These are phyloP conservation scores for Rhinophrynus dorsalis DNA, from an alignment of 2,797 vertebrate genomes.

Conservation along the genomic window DNA sequence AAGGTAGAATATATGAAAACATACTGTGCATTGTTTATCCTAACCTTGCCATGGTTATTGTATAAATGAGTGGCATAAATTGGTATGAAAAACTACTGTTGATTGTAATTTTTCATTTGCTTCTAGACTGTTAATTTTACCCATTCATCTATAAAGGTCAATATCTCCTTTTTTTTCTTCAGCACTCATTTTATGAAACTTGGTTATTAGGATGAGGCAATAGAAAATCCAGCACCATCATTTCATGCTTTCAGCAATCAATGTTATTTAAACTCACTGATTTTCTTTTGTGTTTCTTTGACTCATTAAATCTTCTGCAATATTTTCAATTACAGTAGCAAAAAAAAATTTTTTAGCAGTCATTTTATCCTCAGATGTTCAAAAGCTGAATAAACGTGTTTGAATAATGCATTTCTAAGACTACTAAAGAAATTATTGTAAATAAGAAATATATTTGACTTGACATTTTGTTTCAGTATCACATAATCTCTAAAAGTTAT, in stretches of 20 bases:
- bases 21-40: slow-evolving; percentile 75
- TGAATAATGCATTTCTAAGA: slow-evolving; percentile 34
- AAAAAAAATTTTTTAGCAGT: slow-evolving; percentile 62
- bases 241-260: slow-evolving; percentile 68
- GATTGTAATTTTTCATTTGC: slow-evolving; percentile 59
- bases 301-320: no score
- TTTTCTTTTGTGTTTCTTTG: slow-evolving; percentile 49
- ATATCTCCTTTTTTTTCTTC: slow-evolving; percentile 72
- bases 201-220: slow-evolving; percentile 76
- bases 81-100: slow-evolving; percentile 76
- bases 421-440: background rate
- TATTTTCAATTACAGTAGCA: no score
- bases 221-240: slow-evolving; percentile 66
- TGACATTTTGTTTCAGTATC: slow-evolving; percentile 63
- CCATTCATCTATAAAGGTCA: slow-evolving; percentile 73
- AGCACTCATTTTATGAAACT: slow-evolving; percentile 65
- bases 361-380: slow-evolving; percentile 36
- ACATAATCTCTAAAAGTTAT: slow-evolving; percentile 54
- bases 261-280: slow-evolving; percentile 67
- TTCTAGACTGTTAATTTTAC: slow-evolving; percentile 77
- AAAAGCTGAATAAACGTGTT: slow-evolving; percentile 66
- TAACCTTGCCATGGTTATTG: slow-evolving; percentile 79
- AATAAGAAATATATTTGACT: background rate
- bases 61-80: slow-evolving; percentile 71
- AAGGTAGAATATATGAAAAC: slow-evolving; percentile 77